Base-by-base conservation (phyloP, 2,888 invertebrate genomes). In the Fragum fragum region DNA sequence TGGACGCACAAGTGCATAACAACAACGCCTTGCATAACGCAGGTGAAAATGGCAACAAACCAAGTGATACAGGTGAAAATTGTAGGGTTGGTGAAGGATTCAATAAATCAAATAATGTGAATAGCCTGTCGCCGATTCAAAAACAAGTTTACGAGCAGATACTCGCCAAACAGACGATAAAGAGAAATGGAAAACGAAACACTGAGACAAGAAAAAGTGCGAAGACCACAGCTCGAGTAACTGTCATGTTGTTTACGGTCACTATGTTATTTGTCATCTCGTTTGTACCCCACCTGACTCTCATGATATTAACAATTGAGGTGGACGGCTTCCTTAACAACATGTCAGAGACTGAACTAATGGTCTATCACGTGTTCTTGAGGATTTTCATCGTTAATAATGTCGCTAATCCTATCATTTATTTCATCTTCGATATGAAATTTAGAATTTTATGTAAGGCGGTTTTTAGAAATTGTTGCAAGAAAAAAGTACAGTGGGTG, bases 361-460 rank as follows among this genome's bases (percentile, higher is more conserved):
- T 76, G 57, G 53, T 72, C 1, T 86, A 76, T 47, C 86, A 86
- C 32, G 39, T 86, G n/a, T 86, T 86, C 42, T 61, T 86, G 14
- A 61, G 87, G 26, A 73, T 81, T 16, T 87, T 84, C 29, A 61
- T 87, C 6, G 59, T 87, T 2, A 87, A 87, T 59, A 84, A 83
- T 69, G 75, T 81, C 36, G 86, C 84, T 11, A 87, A 87, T 74
- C 85, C 87, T 0, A 77, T 87, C 14, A 78, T 87, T 21, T 87
- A 87, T 36, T 73, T 86, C 28, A 84, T 83, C 21, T 83, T 81
- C 79, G 87, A 87, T 53, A 23, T 16, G n/a, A 76, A 80, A 32
- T 87, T 87, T 39, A 71, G 86, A 39, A 73, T 42, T 6, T 72
- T 78, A 39, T 72, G 66, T 21, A 47, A 55, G 11, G 28, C 69